These are phyloP conservation scores for Amyelois transitella DNA, from an alignment of 1,140 invertebrate species.

Conservation along the genomic window DNA sequence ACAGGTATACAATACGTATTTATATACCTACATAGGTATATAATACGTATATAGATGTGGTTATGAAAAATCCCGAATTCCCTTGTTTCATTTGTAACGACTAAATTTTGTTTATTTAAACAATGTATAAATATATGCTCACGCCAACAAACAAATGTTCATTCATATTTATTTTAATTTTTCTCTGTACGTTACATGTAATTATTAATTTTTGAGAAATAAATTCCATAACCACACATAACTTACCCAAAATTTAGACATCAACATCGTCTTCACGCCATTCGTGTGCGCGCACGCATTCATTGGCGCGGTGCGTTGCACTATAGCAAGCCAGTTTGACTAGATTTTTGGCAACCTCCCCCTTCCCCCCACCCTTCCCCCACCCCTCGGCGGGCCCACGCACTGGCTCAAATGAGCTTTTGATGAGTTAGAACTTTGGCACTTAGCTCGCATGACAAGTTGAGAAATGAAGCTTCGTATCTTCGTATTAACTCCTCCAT, in stretches of 20 bases:
- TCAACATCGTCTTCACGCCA: conserved; percentile 23
- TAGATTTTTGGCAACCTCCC: conserved; percentile 64
- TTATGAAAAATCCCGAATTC: no score
- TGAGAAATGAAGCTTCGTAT: neutral
- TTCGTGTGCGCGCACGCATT: conserved; percentile 36
- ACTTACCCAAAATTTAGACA: neutral
- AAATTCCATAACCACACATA: neutral
- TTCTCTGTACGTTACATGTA: neutral
- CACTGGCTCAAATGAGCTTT: conserved; percentile 40
- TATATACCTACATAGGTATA: no score
- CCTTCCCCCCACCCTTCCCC: conserved; percentile 8
- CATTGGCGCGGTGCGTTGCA: conserved; percentile 60
- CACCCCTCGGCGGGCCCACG: conserved; percentile 11
- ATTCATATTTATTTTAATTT: neutral
- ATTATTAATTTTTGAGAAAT: neutral
- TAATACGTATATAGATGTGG: no score
- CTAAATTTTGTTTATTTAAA: neutral
- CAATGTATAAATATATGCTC: neutral
- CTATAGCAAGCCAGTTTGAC: conserved; percentile 66
- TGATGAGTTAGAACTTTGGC: conserved; percentile 38
- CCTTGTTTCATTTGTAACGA: no score
- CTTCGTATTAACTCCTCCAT: no score
- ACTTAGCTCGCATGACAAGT: neutral
- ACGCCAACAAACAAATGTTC: neutral
- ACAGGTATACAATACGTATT: no score